Evolutionary conservation across 2,113 vertebrate species (phyloP).

Genomic region (Synodontis membranacea): DNA sequence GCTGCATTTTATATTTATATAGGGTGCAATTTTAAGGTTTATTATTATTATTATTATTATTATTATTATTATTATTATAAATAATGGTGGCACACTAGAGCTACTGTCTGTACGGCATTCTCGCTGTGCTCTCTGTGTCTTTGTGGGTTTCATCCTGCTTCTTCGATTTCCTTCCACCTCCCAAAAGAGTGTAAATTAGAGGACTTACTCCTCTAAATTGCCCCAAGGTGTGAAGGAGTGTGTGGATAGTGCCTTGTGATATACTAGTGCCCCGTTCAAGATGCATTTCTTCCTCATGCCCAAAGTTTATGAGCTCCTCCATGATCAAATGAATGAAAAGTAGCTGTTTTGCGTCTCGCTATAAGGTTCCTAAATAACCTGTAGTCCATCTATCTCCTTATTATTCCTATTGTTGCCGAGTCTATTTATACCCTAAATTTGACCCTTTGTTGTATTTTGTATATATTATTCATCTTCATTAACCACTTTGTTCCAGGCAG

Average conservation of each 20-base stretch:
- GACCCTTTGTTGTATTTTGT: not conserved
- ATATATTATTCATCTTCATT: not conserved
- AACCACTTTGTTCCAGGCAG: not conserved
- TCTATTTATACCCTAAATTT: not conserved
- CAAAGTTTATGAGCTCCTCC: not conserved
- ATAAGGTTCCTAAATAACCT: not conserved
- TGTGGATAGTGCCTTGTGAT: not conserved
- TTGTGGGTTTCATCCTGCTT: not conserved
- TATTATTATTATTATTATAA: conserved; percentile 2
- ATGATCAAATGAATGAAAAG: conserved; percentile 7
- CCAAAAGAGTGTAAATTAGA: not conserved
- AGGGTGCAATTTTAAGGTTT: not conserved
- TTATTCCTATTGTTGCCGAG: not conserved
- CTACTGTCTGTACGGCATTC: not conserved
- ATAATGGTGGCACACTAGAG: not conserved
- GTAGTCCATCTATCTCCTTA: not conserved
- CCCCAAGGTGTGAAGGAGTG: not conserved
- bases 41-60: not conserved
- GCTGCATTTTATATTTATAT: not conserved
- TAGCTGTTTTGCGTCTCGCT: not conserved
- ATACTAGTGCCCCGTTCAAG: not conserved
- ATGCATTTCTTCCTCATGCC: not conserved
- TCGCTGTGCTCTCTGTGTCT: not conserved
- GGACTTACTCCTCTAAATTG: not conserved
- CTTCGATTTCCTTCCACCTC: not conserved